These are phyloP conservation scores for Drosophila virilis DNA, from an alignment of 1,140 invertebrate genomes.

Conservation along the genomic window DNA sequence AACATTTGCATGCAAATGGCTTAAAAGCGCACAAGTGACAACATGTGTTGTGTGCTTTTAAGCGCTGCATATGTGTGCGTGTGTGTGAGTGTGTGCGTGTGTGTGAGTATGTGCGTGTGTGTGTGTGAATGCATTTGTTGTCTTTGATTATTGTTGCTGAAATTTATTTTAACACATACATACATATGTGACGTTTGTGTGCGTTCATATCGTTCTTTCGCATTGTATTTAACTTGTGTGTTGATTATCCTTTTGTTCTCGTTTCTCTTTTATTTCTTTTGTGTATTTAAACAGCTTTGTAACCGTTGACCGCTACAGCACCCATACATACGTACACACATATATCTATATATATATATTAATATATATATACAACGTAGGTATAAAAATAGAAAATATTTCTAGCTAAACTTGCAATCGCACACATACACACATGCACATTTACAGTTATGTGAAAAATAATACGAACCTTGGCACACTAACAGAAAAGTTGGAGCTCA, in stretches of 20 bases:
- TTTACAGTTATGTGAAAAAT: conserved; percentile 3
- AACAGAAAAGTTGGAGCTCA: no score
- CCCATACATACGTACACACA: conserved; percentile 6
- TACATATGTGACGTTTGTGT: conserved; percentile 11
- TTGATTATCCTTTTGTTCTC: conserved; percentile 45
- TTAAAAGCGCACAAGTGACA: conserved; percentile 18
- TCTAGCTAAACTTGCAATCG: conserved; percentile 2
- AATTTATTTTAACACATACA: conserved; percentile 6
- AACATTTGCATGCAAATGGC: conserved; percentile 17
- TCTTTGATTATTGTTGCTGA: conserved; percentile 6
- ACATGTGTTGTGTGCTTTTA: conserved; percentile 34
- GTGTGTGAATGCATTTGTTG: background rate
- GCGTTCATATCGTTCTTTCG: conserved; percentile 18
- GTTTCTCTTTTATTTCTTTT: conserved; percentile 36
- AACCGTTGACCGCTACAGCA: conserved; percentile 37
- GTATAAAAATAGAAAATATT: conserved; percentile 37
- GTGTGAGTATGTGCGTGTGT: background rate
- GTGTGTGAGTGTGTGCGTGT: background rate
- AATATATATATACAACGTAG: conserved; percentile 39
- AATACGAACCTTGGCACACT: background rate
- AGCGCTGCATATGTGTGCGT: background rate
- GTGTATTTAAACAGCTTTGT: conserved; percentile 49
- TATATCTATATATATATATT: conserved; percentile 12
- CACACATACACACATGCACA: conserved; percentile 13
- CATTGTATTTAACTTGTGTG: conserved; percentile 31